These are phyloP conservation scores for Gerris lacustris DNA, from an alignment of 2,888 invertebrate genomes.

Conservation along the genomic window DNA sequence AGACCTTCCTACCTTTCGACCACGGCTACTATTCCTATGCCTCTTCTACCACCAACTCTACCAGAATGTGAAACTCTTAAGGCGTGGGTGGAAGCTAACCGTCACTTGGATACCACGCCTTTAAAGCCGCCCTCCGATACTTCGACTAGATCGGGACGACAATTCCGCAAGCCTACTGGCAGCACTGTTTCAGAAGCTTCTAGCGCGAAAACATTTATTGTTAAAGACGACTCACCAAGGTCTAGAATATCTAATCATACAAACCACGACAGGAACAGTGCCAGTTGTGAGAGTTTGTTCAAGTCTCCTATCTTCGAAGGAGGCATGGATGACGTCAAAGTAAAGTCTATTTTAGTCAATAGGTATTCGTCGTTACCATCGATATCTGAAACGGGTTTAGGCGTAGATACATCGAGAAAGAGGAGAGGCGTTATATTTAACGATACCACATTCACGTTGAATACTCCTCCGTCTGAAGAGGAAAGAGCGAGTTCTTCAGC, in stretches of 20 bases:
- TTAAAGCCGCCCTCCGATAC: background rate
- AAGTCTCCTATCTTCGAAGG: conserved; percentile 12
- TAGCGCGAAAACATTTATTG: conserved; percentile 5
- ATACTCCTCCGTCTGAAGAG: conserved; percentile 24
- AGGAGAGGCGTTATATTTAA: conserved; percentile 26
- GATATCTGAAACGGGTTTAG: background rate
- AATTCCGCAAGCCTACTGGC: background rate
- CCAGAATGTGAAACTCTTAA: conserved; percentile 4
- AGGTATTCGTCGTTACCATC: conserved; percentile 1
- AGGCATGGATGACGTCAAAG: background rate
- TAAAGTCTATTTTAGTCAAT: background rate
- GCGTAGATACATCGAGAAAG: conserved; percentile 16
- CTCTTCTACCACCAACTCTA: background rate
- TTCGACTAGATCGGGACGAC: background rate
- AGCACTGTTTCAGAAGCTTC: background rate
- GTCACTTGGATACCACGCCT: background rate
- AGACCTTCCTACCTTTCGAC: background rate
- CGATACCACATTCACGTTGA: conserved; percentile 24
- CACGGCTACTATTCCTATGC: conserved; percentile 7
- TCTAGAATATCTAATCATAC: conserved; percentile 1
- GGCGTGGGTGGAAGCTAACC: background rate
- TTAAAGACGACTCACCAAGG: background rate
- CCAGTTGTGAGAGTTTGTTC: conserved; percentile 9
- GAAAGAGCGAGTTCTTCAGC: conserved; percentile 21
- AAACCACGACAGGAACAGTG: conserved; percentile 14